A percentile compares a stretch with the other conserved stretches of the same genome.
These are phyloP conservation scores for Lithophane leautieri DNA, from an alignment of 2,888 invertebrate genomes.

Conservation along the genomic window DNA sequence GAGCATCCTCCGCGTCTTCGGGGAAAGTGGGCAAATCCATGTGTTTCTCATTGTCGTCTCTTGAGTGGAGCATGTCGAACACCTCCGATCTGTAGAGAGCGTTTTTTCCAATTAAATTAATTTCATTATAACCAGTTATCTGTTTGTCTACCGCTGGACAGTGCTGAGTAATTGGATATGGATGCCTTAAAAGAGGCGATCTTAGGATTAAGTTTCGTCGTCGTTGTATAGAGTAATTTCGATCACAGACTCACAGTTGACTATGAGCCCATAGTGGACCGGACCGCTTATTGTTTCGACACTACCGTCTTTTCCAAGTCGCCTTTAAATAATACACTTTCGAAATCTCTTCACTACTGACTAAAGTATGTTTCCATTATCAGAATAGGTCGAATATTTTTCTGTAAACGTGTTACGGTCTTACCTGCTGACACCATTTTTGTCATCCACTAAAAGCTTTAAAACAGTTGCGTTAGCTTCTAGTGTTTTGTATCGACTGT, in stretches of 20 bases:
- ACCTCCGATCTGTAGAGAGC: conserved; percentile 82
- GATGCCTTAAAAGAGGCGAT: background rate
- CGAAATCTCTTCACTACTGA: conserved; percentile 5
- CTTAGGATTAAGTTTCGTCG: background rate
- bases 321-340: conserved; percentile 18
- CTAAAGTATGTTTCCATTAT: background rate
- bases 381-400: background rate
- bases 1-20: conserved; percentile 81
- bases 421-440: conserved; percentile 87
- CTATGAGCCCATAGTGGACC: background rate
- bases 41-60: conserved; percentile 82
- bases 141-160: background rate
- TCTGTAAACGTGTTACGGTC: conserved; percentile 63
- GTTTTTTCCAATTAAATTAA: background rate
- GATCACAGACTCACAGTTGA: background rate
- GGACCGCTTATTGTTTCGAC: conserved; percentile 13
- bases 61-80: conserved; percentile 88
- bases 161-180: background rate
- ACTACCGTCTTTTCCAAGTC: background rate
- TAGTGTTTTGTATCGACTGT: conserved; percentile 87
- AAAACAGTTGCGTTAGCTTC: conserved; percentile 87
- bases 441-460: conserved; percentile 85
- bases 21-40: conserved; percentile 84
- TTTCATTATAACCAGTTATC: background rate
- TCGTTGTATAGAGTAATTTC: conserved; percentile 1